phyloP scores from a whole-genome alignment of 2,888 invertebrate genomes.

The Serrognathus titanus region DNA sequence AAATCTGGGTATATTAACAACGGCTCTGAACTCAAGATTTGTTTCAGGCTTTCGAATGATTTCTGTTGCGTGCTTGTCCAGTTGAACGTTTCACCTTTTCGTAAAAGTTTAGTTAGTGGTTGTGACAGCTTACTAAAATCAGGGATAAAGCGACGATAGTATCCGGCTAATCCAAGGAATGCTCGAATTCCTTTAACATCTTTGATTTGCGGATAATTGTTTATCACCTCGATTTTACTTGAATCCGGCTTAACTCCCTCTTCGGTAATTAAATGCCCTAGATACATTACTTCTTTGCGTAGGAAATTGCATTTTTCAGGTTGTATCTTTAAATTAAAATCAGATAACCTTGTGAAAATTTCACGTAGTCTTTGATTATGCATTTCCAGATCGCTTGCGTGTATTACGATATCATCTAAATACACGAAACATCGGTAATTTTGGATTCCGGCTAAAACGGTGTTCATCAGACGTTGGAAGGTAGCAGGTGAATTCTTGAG shows the following conservation, averaged over 20 bases:
- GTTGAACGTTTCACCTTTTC: constrained; percentile 15
- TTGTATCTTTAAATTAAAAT: no score
- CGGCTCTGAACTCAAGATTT: constrained; percentile 14
- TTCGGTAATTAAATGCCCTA: no score
- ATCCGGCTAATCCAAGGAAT: constrained; percentile 40
- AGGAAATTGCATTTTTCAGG: no score
- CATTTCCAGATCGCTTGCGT: constrained; percentile 26
- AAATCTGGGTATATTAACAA: constrained; percentile 27
- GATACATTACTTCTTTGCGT: no score
- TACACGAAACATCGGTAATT: constrained; percentile 36
- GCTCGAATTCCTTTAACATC: constrained; percentile 18
- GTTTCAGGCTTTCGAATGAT: constrained; percentile 21
- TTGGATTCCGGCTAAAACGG: constrained; percentile 30
- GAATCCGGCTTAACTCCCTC: no score
- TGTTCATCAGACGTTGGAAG: constrained; percentile 36
- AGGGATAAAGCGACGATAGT: constrained; percentile 41
- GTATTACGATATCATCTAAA: constrained; percentile 39
- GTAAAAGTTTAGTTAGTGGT: constrained; percentile 28
- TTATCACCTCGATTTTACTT: constrained; percentile 12
- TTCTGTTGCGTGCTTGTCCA: constrained; percentile 12
- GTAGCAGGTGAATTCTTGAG: constrained; percentile 25
- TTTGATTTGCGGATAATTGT: constrained; percentile 13
- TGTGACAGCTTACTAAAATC: constrained; percentile 34
- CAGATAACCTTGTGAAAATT: no score
- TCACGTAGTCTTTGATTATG: constrained; percentile 26